Conservation (phyloP, 2,797 vertebrate species). For the Gephyroberyx darwinii region DNA sequence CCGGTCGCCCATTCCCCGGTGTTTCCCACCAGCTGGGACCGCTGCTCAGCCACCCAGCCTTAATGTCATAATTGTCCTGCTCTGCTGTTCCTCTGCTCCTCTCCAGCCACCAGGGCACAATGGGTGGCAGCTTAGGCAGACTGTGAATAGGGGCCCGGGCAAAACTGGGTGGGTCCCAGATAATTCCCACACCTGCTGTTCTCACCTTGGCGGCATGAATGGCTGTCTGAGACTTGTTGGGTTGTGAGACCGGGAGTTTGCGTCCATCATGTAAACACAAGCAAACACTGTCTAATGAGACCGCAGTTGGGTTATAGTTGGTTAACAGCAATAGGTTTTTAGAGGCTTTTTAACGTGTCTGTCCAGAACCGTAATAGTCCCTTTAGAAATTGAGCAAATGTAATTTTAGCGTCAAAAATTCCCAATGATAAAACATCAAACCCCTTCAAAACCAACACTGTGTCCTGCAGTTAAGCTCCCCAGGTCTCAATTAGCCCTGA, state of each 20-base stretch:
- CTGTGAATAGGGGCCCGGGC: conserved; percentile 53
- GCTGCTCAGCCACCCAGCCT: conserved; percentile 76
- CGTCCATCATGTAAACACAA: neutral
- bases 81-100: conserved; percentile 66
- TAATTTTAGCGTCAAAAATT: neutral
- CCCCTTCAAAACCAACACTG: conserved; percentile 47
- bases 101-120: conserved; percentile 67
- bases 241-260: neutral
- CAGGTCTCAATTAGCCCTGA: conserved; percentile 83
- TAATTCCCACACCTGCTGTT: conserved; percentile 81
- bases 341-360: neutral
- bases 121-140: conserved; percentile 61
- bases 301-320: neutral
- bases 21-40: conserved; percentile 72
- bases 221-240: conserved; percentile 43
- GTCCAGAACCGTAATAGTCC: neutral
- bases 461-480: conserved; percentile 58
- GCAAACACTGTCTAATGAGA: neutral
- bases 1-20: conserved; percentile 55
- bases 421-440: conserved; percentile 21
- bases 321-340: neutral
- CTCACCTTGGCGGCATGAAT: conserved; percentile 54
- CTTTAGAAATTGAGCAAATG: neutral
- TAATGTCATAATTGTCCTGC: conserved; percentile 82
- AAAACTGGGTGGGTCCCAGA: conserved; percentile 65